A percentile compares a stretch with the other conserved stretches of the same genome.
These are phyloP conservation scores for Phyllotis vaccarum DNA, from an alignment of 2,797 vertebrate species.

Conservation along the genomic window DNA sequence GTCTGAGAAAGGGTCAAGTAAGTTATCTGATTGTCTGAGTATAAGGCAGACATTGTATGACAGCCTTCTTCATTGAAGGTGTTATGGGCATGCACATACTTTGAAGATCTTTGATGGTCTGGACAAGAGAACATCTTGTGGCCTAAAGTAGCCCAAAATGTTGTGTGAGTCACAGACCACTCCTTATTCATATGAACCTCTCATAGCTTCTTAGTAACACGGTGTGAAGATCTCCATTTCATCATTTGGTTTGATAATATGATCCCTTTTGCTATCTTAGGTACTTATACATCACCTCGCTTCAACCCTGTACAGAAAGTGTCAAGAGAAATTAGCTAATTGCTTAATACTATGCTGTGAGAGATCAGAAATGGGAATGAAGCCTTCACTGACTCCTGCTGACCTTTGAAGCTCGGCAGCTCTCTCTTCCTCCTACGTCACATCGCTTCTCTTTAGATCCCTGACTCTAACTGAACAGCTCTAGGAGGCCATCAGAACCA, in stretches of 20 bases:
- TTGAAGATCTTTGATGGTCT: background rate
- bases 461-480: background rate
- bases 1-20: background rate
- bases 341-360: background rate
- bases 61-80: background rate
- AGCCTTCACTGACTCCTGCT: background rate
- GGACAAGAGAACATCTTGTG: background rate
- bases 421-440: background rate
- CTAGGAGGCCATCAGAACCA: background rate
- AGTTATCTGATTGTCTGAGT: background rate
- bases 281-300: background rate
- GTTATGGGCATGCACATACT: background rate
- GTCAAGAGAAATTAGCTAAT: background rate
- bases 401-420: background rate
- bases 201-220: background rate
- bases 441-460: background rate
- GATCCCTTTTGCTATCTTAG: background rate
- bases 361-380: background rate
- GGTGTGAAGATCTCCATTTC: background rate
- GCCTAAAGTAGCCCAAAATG: background rate
- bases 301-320: background rate
- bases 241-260: background rate
- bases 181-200: background rate
- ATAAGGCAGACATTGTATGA: background rate
- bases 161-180: background rate